Percentiles rank a stretch among this genome's conserved stretches.
phyloP scores from a whole-genome alignment of 2,113 vertebrate species.

The Oryzias javanicus region DNA sequence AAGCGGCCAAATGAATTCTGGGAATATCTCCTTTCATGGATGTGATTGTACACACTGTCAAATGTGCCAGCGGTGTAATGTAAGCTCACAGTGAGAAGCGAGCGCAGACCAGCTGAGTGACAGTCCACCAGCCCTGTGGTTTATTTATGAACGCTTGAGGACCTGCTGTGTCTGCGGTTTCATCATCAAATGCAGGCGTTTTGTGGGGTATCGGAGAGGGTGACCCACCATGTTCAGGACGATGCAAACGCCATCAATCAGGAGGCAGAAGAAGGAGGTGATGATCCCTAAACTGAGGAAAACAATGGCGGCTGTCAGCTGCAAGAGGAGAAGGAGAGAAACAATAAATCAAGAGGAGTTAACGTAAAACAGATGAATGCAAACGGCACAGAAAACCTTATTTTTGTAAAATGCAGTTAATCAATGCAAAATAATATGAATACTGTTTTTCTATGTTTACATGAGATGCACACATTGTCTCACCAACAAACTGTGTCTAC shows the following conservation, averaged over 20 bases:
- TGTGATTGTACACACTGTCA: not conserved
- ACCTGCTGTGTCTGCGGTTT: not conserved
- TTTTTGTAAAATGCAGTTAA: too few relatives aligned
- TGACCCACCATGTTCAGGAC: conserved; percentile 68
- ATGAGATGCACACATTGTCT: too few relatives aligned
- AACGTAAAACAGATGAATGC: not conserved
- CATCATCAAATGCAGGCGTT: not conserved
- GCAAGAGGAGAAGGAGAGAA: conserved; percentile 7
- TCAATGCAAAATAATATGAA: too few relatives aligned
- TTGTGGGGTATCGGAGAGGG: not conserved
- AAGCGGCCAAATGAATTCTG: not conserved
- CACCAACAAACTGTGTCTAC: too few relatives aligned
- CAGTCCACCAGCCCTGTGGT: not conserved
- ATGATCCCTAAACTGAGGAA: conserved; percentile 75
- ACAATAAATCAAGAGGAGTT: not conserved
- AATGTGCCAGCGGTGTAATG: not conserved
- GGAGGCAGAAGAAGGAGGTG: conserved; percentile 66
- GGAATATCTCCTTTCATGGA: conserved; percentile 2
- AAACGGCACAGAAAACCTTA: not conserved
- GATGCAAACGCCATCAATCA: conserved; percentile 68
- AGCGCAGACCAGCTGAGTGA: not conserved
- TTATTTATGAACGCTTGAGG: not conserved
- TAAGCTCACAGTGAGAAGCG: not conserved
- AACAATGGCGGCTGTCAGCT: conserved; percentile 69
- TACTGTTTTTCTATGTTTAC: too few relatives aligned